Evolutionary conservation across 2,797 vertebrate genomes (phyloP), one percentile per base, ranked within the genome.

Genomic region (Bucorvus abyssinicus): DNA sequence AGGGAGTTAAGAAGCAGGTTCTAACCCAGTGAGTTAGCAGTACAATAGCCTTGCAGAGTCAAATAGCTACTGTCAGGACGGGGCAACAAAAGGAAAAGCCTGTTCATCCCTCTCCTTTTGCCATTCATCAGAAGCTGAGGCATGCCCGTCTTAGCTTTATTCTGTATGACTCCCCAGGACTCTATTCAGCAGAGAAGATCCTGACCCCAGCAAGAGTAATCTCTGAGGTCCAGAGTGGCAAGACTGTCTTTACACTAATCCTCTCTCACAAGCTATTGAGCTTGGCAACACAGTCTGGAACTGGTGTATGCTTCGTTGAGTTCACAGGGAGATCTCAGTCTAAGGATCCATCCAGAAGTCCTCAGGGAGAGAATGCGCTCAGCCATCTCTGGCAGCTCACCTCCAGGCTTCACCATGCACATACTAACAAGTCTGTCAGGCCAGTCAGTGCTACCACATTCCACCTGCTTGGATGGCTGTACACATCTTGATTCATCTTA

Each of bases 321-420:
- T 65, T 86, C 36, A 53, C 49, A 73, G 59, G 50, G 65, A 90
- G 44, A 86, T 88, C 47, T 56, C 69, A 63, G 50, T 18, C 55
- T 79, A 27, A 82, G 52, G 61, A 84, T 85, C 77, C 65, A 78
- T 84, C 44, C 57, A 94, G 89, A 91, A 90, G 56, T 93, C 80
- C 70, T 91, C 47, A n/a, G 73, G 76, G 83, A 94, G 40, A 60
- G 29, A 79, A 64, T 53, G 67, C 8, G 3, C 44, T 93, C 85
- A 78, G 63, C 59, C 53, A 63, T 64, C 70, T 60, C 83, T 79
- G 36, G 87, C 44, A 94, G 59, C 52, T 94, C 77, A 40, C 76
- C 77, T 91, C 76, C 80, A 88, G 80, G 38, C 59, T 84, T 68
- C 77, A 86, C 70, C 59, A 57, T 32, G 56, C 44, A 91, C 76